Base-by-base conservation (phyloP, 2,113 vertebrate genomes). In the Glaucomys volans region DNA sequence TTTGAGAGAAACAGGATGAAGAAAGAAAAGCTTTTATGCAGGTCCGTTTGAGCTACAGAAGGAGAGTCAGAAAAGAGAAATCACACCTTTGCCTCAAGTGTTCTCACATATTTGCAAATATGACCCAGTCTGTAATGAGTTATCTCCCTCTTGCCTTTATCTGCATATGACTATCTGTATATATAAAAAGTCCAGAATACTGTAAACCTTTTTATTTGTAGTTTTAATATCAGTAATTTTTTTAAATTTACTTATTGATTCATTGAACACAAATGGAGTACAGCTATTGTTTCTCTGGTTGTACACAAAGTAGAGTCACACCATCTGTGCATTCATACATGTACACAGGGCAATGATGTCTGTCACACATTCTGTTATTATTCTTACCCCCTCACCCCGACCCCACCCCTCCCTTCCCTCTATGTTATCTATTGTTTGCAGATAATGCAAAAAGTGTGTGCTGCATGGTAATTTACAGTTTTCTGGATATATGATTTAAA, bases 401-500 rank as follows among this genome's bases (percentile, higher is more conserved):
- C n/a, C n/a, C n/a, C n/a, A n/a, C n/a, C n/a, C n/a, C n/a, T n/a
- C n/a, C n/a, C n/a, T n/a, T n/a, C n/a, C n/a, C n/a, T n/a, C n/a
- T n/a, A n/a, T n/a, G n/a, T n/a, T n/a, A n/a, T n/a, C 79, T 52
- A 57, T 62, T 66, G 35, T 67, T 87, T 87, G 30, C 77, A 83
- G 59, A n/a, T 87, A 76, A 69, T 94, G 37, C 54, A 90, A 62
- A 47, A 54, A 67, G 4, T 66, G 64, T 84, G 10, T 90, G 22
- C 74, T 35, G 35, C 22, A 16, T 57, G 47, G 54, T 92, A 44
- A 75, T 59, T 80, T 84, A 72, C 11, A 82, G 0, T 69, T 84
- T 90, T 81, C n/a, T 91, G 32, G 52, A 66, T 72, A 42, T 85
- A 14, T 92, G 72, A 71, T 90, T 76, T 96, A 79, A 81, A 75